These are phyloP conservation scores for Urosaurus nigricauda DNA, from an alignment of 2,797 vertebrate species.

Conservation along the genomic window DNA sequence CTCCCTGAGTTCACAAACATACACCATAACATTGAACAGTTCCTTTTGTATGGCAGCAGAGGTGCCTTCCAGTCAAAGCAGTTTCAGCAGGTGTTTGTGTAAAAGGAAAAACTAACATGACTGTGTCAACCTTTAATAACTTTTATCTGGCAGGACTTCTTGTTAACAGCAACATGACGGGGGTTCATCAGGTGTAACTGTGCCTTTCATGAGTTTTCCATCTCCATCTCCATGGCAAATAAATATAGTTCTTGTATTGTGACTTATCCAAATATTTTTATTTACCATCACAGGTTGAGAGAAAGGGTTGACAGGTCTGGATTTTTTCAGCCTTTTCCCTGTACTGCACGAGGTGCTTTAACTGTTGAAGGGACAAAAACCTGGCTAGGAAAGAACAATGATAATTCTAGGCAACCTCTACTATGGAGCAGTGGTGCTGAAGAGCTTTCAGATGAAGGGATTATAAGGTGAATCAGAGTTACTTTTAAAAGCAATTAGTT, in stretches of 20 bases:
- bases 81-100: background rate
- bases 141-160: background rate
- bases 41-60: background rate
- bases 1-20: background rate
- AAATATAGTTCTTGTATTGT: slow-evolving; percentile 75
- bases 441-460: background rate
- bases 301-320: slow-evolving; percentile 69
- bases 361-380: background rate
- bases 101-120: background rate
- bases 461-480: background rate
- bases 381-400: no score
- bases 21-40: background rate
- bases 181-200: background rate
- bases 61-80: background rate
- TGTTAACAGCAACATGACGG: background rate
- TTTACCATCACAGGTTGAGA: slow-evolving; percentile 74
- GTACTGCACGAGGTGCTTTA: background rate
- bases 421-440: background rate
- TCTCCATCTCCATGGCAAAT: slow-evolving; percentile 77
- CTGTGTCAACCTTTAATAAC: background rate
- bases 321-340: slow-evolving; percentile 73
- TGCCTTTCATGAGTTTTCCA: slow-evolving; percentile 22
- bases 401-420: background rate
- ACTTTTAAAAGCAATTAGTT: background rate
- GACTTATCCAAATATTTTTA: slow-evolving; percentile 83